Conservation (phyloP, 2,888 invertebrate species). For the Synergus gifuensis region DNA sequence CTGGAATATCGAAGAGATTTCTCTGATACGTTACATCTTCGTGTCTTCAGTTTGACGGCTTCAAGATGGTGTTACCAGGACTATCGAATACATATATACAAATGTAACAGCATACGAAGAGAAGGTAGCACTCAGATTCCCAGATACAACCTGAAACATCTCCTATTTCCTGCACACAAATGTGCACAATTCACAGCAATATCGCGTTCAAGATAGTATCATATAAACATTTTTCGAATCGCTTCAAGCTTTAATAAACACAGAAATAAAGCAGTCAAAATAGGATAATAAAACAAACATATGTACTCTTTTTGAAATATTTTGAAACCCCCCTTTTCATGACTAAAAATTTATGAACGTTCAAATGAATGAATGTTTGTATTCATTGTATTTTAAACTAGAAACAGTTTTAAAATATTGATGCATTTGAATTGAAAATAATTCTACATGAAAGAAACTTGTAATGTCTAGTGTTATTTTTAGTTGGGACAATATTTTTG, state of each 20-base stretch:
- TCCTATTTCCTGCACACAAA: conserved; percentile 19
- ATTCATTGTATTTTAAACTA: too few relatives aligned
- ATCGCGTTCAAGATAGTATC: not conserved
- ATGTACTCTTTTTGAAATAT: too few relatives aligned
- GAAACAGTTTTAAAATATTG: too few relatives aligned
- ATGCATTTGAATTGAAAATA: too few relatives aligned
- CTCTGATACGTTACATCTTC: not conserved
- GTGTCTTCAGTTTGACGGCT: conserved; percentile 25
- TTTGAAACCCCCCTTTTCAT: too few relatives aligned
- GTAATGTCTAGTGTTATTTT: too few relatives aligned
- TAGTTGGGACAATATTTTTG: too few relatives aligned
- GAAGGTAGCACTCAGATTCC: conserved; percentile 4
- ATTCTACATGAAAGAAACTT: too few relatives aligned
- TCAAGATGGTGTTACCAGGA: conserved; percentile 21
- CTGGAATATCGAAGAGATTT: conserved; percentile 34
- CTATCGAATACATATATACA: conserved; percentile 3
- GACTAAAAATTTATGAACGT: too few relatives aligned
- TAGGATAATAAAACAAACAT: too few relatives aligned
- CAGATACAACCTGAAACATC: conserved; percentile 1
- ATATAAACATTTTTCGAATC: not conserved
- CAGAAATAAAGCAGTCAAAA: too few relatives aligned
- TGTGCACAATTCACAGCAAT: conserved; percentile 1
- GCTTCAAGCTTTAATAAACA: not conserved
- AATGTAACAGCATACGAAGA: not conserved
- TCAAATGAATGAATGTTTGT: too few relatives aligned